Evolutionary conservation across 2,797 vertebrate species (phyloP).

Genomic region (Lepilemur ruficaudatus): DNA sequence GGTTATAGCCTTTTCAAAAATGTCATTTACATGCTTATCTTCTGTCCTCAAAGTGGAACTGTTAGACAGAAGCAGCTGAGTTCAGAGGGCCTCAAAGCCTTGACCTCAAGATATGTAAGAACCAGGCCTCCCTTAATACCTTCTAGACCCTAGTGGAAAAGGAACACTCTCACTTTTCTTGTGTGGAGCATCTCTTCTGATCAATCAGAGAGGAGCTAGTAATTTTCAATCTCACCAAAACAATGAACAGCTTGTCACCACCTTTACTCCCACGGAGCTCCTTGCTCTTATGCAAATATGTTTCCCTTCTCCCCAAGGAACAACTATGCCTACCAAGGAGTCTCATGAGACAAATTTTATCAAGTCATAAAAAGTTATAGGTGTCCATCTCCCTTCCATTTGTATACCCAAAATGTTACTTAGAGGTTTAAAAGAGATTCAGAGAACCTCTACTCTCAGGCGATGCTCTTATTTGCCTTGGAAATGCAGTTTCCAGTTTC

Average conservation of each 20-base stretch:
- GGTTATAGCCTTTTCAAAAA: not conserved
- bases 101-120: not conserved
- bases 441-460: not conserved
- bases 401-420: not conserved
- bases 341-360: not conserved
- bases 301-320: not conserved
- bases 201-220: not conserved
- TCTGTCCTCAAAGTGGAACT: not conserved
- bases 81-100: not conserved
- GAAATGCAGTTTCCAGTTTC: slow-evolving; percentile 12
- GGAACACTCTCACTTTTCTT: not conserved
- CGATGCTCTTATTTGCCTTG: not conserved
- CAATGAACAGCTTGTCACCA: not conserved
- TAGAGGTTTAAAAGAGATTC: not conserved
- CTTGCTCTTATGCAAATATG: not conserved
- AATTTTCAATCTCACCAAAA: not conserved
- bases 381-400: not conserved
- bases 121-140: not conserved
- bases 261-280: not conserved
- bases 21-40: not conserved
- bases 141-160: not conserved
- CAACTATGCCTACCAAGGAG: not conserved
- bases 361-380: not conserved
- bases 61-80: not conserved
- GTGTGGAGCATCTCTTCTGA: not conserved